Conservation (phyloP, 2,888 invertebrate genomes). For the Drosophila robusta region DNA sequence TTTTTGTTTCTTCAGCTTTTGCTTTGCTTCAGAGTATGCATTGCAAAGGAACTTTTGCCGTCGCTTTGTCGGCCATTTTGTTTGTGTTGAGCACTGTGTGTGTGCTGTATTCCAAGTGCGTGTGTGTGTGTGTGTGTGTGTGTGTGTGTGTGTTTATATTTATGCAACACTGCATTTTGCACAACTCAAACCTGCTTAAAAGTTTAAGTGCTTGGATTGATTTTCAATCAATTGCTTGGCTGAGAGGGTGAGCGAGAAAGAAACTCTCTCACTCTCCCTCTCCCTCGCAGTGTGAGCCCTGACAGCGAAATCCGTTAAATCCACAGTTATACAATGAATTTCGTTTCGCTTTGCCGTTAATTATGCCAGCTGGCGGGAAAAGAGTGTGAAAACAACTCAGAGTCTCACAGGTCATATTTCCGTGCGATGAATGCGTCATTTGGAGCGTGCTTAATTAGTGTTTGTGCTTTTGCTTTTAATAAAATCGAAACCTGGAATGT, state of each 20-base stretch:
- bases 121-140: slow-evolving; percentile 29
- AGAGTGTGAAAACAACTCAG: slow-evolving; percentile 3
- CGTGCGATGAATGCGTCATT: slow-evolving; percentile 24
- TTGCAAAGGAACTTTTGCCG: slow-evolving; percentile 47
- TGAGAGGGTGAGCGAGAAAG: slow-evolving; percentile 5
- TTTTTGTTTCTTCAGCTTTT: slow-evolving; percentile 65
- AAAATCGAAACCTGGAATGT: slow-evolving; percentile 4
- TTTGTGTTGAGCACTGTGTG: slow-evolving; percentile 53
- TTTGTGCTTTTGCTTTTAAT: slow-evolving; percentile 33
- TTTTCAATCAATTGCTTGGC: slow-evolving; percentile 67
- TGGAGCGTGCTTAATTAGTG: slow-evolving; percentile 51
- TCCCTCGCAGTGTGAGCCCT: slow-evolving; percentile 9
- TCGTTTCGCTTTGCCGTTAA: slow-evolving; percentile 43
- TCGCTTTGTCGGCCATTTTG: slow-evolving; percentile 72
- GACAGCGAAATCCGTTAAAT: slow-evolving; percentile 47
- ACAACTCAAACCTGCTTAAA: slow-evolving; percentile 77
- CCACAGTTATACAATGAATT: slow-evolving; percentile 35
- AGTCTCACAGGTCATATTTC: slow-evolving; percentile 15
- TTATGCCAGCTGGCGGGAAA: slow-evolving; percentile 33
- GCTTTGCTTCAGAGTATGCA: slow-evolving; percentile 41
- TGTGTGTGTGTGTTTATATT: slow-evolving; percentile 56
- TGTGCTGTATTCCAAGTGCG: slow-evolving; percentile 5
- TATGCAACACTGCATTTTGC: slow-evolving; percentile 75
- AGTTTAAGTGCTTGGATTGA: slow-evolving; percentile 74
- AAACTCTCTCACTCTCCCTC: neutral